These are phyloP conservation scores for Schizopygopsis malacanthus DNA, from an alignment of 2,797 vertebrate genomes.

Conservation along the genomic window DNA sequence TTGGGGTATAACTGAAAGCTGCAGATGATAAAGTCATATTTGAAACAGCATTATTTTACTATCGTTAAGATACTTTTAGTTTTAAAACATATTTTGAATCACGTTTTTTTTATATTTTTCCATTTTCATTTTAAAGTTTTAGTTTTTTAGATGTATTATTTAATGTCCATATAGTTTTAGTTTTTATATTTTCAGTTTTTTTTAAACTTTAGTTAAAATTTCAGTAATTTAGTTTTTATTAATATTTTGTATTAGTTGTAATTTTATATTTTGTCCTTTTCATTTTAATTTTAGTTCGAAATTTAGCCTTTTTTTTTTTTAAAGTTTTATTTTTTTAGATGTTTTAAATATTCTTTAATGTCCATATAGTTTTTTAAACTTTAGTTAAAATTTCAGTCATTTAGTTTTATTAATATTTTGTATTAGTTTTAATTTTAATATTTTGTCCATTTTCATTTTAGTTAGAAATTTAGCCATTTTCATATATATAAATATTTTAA, in stretches of 20 bases:
- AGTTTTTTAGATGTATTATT: not conserved
- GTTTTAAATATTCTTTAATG: not conserved
- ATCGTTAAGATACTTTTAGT: not conserved
- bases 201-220: not conserved
- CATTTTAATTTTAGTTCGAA: not conserved
- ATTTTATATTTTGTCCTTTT: not conserved
- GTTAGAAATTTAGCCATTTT: too few species aligned
- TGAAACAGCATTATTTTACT: not conserved
- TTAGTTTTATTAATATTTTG: not conserved
- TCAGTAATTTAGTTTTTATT: not conserved
- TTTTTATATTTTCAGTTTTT: too few species aligned
- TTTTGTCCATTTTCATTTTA: not conserved
- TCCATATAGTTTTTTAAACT: not conserved
- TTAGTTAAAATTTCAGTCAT: not conserved
- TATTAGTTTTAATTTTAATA: not conserved
- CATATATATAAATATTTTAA: too few species aligned
- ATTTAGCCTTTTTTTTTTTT: not conserved
- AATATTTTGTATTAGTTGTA: not conserved
- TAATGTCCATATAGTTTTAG: not conserved
- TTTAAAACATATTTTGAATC: not conserved
- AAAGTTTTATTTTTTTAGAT: not conserved
- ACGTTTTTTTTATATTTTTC: not conserved
- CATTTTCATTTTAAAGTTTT: not conserved
- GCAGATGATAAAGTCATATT: not conserved
- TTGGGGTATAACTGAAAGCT: constrained; percentile 49